These are phyloP conservation scores for Ruditapes philippinarum DNA, from an alignment of 1,140 invertebrate genomes.

Conservation along the genomic window DNA sequence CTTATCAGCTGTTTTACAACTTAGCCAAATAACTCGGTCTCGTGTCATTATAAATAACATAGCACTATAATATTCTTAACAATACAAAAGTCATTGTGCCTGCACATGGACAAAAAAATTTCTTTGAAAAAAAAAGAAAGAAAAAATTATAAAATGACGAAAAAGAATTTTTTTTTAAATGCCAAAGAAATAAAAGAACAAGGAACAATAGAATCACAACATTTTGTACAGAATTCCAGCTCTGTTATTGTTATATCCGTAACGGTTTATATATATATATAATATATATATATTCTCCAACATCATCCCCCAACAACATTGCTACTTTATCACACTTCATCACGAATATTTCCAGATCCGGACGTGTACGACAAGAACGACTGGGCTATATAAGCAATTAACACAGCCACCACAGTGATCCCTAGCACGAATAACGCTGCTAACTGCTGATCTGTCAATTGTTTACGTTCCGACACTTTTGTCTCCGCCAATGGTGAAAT, in stretches of 20 bases:
- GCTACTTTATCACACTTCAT: not conserved
- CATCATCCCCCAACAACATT: not conserved
- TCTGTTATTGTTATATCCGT: conserved; percentile 6
- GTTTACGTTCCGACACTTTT: conserved; percentile 84
- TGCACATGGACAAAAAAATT: conserved; percentile 29
- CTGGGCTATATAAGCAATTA: conserved; percentile 89
- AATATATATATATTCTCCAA: not conserved
- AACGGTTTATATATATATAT: too few species aligned
- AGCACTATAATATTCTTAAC: not conserved
- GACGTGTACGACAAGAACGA: conserved; percentile 85
- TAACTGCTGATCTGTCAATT: conserved; percentile 90
- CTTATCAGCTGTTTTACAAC: too few species aligned
- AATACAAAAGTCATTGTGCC: conserved; percentile 17
- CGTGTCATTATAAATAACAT: not conserved
- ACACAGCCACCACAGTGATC: conserved; percentile 90
- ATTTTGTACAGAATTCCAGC: conserved; percentile 7
- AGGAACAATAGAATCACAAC: conserved; percentile 19
- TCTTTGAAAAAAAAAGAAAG: not conserved
- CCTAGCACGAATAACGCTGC: conserved; percentile 89
- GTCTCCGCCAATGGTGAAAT: conserved; percentile 58
- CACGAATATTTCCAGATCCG: not conserved
- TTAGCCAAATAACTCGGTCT: too few species aligned
- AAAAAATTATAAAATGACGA: conserved; percentile 8
- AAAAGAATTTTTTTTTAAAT: too few species aligned
- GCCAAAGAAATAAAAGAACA: too few species aligned